Evolutionary conservation across 2,888 invertebrate species (phyloP), one percentile per base, ranked within the genome.

Genomic region (Agrochola circellaris): DNA sequence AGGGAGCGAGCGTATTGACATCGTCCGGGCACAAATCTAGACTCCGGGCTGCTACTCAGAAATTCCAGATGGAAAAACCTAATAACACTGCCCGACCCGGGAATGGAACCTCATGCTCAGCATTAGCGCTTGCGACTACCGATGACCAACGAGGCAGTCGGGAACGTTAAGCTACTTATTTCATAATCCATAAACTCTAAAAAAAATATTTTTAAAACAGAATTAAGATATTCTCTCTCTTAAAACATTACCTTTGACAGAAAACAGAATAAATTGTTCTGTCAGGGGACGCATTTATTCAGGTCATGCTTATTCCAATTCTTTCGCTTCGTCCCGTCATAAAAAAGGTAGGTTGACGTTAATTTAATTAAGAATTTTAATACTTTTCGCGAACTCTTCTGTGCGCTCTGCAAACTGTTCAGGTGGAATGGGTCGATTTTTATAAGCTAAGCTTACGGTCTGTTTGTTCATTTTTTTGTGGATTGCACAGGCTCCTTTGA

Each of bases 341-440:
- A 86, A 82, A 83, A 51, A 85, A 85, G 81, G 83, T 79, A 60
- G 73, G 71, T 76, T 79, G 80, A 78, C 79, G 84, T 89, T 93
- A 92, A 93, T 93, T 93, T 91, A 91, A 93, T 93, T 93, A 93
- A 89, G 89, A 92, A 92, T 90, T 93, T 93, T 90, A 88, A 90
- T 92, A 91, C 91, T 93, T 92, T 91, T 89, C 83, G 73, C 84
- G 77, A 90, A 90, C 84, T 92, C 82, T 78, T 86, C 84, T 85
- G 85, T 79, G 67, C 77, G 60, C 42, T 60, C 45, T 13, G 67
- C 45, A 34, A 79, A 81, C 76, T 70, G 80, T 81, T 85, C 72
- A 54, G 23, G 51, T n/a, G 71, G 64, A 77, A 82, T 60, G 61
- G 70, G 17, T 65, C 70, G 77, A 69, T 76, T 83, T 86, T 78